Conservation (phyloP, 2,888 invertebrate genomes). For the Coecobrya sp. region DNA sequence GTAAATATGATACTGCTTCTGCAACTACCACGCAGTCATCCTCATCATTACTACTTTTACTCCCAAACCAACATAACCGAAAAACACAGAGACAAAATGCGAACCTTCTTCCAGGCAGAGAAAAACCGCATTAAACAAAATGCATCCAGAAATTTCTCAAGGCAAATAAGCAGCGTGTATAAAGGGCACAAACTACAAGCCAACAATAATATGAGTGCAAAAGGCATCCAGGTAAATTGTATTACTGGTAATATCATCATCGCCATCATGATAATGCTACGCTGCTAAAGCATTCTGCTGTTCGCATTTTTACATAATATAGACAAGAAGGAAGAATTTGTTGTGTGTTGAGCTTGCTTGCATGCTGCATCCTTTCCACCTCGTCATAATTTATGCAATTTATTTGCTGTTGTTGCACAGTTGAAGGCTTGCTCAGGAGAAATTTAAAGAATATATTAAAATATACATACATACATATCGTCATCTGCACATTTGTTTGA, state of each 20-base stretch:
- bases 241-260: no score
- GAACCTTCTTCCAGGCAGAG: not conserved
- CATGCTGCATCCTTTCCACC: not conserved
- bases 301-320: not conserved
- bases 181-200: not conserved
- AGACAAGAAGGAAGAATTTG: not conserved
- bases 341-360: not conserved
- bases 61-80: conserved; percentile 17
- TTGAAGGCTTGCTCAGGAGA: not conserved
- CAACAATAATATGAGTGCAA: not conserved
- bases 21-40: conserved; percentile 78
- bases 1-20: conserved; percentile 82
- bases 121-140: conserved; percentile 36
- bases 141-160: conserved; percentile 31
- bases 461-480: not conserved
- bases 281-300: not conserved
- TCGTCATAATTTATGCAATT: not conserved
- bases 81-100: not conserved
- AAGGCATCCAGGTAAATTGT: not conserved
- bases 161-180: not conserved
- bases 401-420: not conserved
- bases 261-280: no score
- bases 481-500: not conserved
- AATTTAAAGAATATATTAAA: not conserved
- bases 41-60: conserved; percentile 13